Base-by-base conservation (phyloP, 2,113 vertebrate genomes). In the Anhinga anhinga region DNA sequence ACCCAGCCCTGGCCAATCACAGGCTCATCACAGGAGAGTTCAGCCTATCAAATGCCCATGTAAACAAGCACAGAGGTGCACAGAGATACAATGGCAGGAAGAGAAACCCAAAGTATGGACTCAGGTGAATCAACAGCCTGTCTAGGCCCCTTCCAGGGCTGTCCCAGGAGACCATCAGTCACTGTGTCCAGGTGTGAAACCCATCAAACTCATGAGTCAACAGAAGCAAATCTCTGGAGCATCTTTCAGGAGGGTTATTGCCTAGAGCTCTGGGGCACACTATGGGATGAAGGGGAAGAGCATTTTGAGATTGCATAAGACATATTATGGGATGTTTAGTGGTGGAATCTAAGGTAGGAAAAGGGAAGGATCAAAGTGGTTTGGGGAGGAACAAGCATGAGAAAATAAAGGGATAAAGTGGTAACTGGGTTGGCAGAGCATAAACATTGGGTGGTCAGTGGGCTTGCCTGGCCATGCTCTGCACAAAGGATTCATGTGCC, bases 361-460 rank as follows among this genome's bases (percentile, higher is more conserved):
- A 85, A 74, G 0, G 1, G 18, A 79, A 14, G 25, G 55, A 76
- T 34, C 59, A 70, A 0, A 1, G 8, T 9, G 8, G 29, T 34
- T 50, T 70, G 13, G 20, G 49, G 36, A 79, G 26, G 20, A 82
- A 52, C 29, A 66, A 69, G 10, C 3, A 36, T 70, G 25, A 26
- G 44, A 82, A 65, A 96, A 88, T 16, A 65, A 88, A 50, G 7
- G 29, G 8, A 34, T 56, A 38, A 94, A 87, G 26, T 21, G 7
- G 5, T 45, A 86, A 79, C 11, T 72, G 27, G 40, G 21, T 19
- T 55, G 53, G 10, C 25, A 73, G 55, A 73, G 6, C 22, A 70
- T 40, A n/a, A 69, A 53, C 25, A 23, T 11, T 30, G 42, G 10
- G n/a, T 18, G 19, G 27, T 85, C 38, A 36, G 49, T 26, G 27